Evolutionary conservation across 2,113 vertebrate species (phyloP), one percentile per base, ranked within the genome.

Genomic region (Lucifuga dentata): DNA sequence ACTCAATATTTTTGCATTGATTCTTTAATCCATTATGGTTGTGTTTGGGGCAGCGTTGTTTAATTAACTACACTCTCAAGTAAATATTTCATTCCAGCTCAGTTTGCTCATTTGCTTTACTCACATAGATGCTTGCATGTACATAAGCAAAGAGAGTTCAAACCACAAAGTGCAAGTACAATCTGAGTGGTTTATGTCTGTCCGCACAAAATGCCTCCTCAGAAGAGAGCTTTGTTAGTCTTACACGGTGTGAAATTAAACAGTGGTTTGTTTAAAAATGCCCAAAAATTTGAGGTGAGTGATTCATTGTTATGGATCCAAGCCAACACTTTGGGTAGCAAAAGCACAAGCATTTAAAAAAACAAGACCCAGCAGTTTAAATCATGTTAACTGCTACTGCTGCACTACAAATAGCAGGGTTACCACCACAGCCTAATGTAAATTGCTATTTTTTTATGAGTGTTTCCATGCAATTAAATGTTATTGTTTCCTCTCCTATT

Each of bases 41-140:
- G 16, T 67, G 20, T 78, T 59, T 62, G 36, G 52, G 44, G 43
- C 19, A 40, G 48, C 66, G 68, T 63, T 57, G 57, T 50, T 62
- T 51, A 80, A 80, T 73, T 55, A 73, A 80, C 73, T 40, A 70
- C 55, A 20, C 48, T 66, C 70, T 48, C 5, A 7, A 64, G 57
- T 57, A 52, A 75, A 63, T 12, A 57, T 51, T 62, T 51, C 24
- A 58, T 16, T 17, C 53, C 52, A 21, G 35, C 23, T 39, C 44
- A 69, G 45, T 44, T 60, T 38, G 6, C 40, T 51, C 23, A 51
- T 15, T 66, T 45, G 10, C 41, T 76, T 75, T 39, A 59, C 17
- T 68, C 44, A 55, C 48, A 63, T 33, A 62, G 39, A 33, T 8
- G 8, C 43, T 40, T 45, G 20, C 9, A 55, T 60, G 20, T 57